Conservation (phyloP, 2,113 vertebrate genomes). For the Stomatorhinus ivindoensis region DNA sequence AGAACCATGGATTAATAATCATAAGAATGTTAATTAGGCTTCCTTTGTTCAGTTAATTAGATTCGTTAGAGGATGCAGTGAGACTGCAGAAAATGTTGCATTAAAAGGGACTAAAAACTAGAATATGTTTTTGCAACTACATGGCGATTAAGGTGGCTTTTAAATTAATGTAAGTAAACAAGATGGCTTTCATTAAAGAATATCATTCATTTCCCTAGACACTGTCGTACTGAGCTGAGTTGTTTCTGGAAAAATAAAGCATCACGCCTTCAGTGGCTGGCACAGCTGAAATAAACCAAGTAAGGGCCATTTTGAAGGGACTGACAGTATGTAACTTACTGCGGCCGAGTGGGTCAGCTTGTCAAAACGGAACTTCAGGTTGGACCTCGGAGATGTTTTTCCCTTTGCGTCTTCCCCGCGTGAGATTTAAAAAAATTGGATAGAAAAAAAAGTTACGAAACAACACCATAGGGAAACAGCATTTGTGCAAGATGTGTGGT, state of each 20-base stretch:
- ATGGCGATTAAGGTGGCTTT: background rate
- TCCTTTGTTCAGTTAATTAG: background rate
- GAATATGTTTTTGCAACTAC: background rate
- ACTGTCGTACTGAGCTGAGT: background rate
- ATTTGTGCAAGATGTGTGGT: background rate
- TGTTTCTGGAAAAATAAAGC: background rate
- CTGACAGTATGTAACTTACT: constrained; percentile 52
- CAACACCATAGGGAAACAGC: background rate
- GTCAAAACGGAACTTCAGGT: constrained; percentile 90
- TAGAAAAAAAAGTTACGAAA: background rate
- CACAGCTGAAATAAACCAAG: background rate
- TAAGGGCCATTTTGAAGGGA: background rate
- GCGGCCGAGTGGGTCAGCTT: constrained; percentile 73
- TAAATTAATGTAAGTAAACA: background rate
- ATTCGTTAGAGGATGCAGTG: background rate
- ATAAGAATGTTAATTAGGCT: background rate
- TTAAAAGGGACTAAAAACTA: background rate
- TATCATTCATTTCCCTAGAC: background rate
- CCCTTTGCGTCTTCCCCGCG: constrained; percentile 68
- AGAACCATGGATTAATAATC: background rate
- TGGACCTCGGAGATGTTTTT: constrained; percentile 73
- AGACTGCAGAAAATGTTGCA: background rate
- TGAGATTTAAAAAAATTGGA: background rate
- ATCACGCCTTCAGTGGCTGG: background rate
- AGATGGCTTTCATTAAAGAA: background rate